These are phyloP conservation scores for Eonycteris spelaea DNA, from an alignment of 2,113 vertebrate species.

Conservation along the genomic window DNA sequence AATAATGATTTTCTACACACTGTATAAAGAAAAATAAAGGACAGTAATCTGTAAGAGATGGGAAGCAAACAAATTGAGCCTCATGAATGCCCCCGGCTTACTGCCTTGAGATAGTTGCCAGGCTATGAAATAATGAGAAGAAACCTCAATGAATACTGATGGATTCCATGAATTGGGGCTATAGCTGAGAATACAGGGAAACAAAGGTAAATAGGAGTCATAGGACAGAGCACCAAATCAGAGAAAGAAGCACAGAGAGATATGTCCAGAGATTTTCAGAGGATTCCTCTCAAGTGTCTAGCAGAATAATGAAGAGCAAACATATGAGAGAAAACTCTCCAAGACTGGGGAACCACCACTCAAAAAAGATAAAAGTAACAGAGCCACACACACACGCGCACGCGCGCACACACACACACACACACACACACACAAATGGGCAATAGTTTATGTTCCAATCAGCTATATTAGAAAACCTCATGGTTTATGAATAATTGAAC, in stretches of 20 bases:
- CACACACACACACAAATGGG: no score
- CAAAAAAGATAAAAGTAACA: not conserved
- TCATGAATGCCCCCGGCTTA: not conserved
- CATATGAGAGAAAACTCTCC: not conserved
- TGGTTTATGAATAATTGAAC: not conserved
- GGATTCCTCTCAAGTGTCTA: not conserved
- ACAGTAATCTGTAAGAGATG: not conserved
- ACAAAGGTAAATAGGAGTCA: not conserved
- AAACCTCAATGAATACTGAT: fast-evolving
- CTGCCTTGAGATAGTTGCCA: not conserved
- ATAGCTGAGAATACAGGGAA: not conserved
- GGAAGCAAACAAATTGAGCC: not conserved
- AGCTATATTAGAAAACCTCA: not conserved
- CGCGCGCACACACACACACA: not conserved
- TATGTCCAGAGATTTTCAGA: not conserved
- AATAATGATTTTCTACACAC: not conserved
- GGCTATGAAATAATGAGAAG: not conserved
- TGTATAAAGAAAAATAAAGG: not conserved
- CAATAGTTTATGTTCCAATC: not conserved
- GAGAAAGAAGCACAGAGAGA: not conserved
- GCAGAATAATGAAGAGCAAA: not conserved
- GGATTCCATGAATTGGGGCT: not conserved
- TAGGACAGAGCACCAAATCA: not conserved
- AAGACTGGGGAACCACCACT: not conserved
- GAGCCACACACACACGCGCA: not conserved